phyloP scores from a whole-genome alignment of 2,797 vertebrate genomes.

The Gila robusta region DNA sequence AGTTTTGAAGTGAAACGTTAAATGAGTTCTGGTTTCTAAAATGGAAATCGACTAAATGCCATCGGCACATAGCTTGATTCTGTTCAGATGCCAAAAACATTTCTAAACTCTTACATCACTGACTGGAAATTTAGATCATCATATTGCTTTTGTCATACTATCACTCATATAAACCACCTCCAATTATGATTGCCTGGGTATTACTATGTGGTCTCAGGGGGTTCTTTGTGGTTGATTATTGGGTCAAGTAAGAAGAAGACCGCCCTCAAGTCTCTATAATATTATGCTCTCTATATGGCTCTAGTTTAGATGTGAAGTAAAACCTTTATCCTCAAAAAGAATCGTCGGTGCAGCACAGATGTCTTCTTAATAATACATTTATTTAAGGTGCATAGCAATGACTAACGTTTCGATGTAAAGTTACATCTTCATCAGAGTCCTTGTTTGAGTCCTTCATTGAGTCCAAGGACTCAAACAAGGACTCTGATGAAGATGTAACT shows the following conservation, averaged over 20 bases:
- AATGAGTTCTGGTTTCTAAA: conserved; percentile 25
- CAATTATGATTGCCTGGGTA: background rate
- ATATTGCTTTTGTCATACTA: conserved; percentile 4
- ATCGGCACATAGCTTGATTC: background rate
- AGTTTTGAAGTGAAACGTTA: conserved; percentile 50
- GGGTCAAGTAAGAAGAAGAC: background rate
- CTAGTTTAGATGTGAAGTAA: background rate
- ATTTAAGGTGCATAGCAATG: too few relatives aligned
- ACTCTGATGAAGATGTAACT: too few relatives aligned
- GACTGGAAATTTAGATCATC: background rate
- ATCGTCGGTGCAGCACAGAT: too few relatives aligned
- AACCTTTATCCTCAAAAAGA: too few relatives aligned
- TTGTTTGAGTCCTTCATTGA: too few relatives aligned
- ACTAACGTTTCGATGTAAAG: too few relatives aligned
- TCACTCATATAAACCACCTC: background rate
- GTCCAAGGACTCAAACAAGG: too few relatives aligned
- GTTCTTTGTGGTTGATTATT: background rate
- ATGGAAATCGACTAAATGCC: conserved; percentile 4
- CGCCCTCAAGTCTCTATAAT: background rate
- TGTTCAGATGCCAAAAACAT: conserved; percentile 11
- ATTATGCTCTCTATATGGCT: background rate
- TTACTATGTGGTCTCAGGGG: background rate
- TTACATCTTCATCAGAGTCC: too few relatives aligned
- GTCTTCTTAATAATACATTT: too few relatives aligned
- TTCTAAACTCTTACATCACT: background rate